Percentiles rank a stretch among this genome's conserved stretches.
These are phyloP conservation scores for Vidua macroura DNA, from an alignment of 2,113 vertebrate genomes.

Conservation along the genomic window DNA sequence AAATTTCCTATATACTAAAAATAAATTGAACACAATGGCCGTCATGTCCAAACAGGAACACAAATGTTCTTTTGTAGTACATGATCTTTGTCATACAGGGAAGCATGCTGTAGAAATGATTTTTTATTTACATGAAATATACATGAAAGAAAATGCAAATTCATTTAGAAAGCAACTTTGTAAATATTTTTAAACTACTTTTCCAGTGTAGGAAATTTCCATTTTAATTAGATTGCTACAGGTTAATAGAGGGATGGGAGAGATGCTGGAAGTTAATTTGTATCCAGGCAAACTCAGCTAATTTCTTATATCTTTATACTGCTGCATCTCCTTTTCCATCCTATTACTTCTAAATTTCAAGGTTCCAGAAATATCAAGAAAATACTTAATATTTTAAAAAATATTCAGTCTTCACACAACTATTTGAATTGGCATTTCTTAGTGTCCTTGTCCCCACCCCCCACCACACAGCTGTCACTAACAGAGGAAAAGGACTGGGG, in stretches of 20 bases:
- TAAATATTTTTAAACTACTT: conserved; percentile 59
- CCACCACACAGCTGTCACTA: conserved; percentile 88
- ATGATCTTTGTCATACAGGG: neutral
- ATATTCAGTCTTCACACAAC: conserved; percentile 44
- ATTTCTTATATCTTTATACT: conserved; percentile 61
- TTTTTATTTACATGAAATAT: neutral
- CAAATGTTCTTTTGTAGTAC: neutral
- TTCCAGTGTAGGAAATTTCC: conserved; percentile 69
- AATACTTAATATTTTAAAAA: conserved; percentile 61
- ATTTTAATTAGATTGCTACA: conserved; percentile 73
- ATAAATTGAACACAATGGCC: neutral
- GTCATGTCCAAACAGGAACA: neutral
- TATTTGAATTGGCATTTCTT: conserved; percentile 66
- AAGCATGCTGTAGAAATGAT: neutral
- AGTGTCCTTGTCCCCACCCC: conserved; percentile 63
- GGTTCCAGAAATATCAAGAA: conserved; percentile 57
- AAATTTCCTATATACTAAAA: neutral
- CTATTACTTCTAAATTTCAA: conserved; percentile 61
- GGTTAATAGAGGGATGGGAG: conserved; percentile 59
- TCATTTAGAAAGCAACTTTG: conserved; percentile 43
- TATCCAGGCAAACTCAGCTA: conserved; percentile 66
- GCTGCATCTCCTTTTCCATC: neutral
- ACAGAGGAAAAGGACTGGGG: conserved; percentile 69
- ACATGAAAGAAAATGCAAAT: neutral
- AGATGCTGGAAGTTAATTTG: conserved; percentile 67